Evolutionary conservation across 23 tunicate genomes (phyloP).

Genomic region (Trididemnum clinides): DNA sequence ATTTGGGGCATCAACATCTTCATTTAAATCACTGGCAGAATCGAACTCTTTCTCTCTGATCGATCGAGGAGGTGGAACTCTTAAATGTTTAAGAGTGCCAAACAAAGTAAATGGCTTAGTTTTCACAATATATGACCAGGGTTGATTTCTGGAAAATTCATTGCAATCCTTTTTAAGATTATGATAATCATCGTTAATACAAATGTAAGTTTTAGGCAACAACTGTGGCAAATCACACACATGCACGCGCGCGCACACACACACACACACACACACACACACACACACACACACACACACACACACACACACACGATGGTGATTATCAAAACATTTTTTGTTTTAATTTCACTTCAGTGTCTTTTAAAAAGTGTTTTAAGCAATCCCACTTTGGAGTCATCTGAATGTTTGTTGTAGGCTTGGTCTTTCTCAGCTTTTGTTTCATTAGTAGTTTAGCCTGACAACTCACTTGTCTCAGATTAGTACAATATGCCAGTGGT

Average conservation of each 20-base stretch:
- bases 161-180: not conserved
- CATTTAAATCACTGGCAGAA: no score
- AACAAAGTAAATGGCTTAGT: not conserved
- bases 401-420: not conserved
- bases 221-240: not conserved
- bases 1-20: no score
- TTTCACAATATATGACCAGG: slow-evolving; percentile 2
- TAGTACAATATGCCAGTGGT: slow-evolving; percentile 5
- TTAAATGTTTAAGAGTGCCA: slow-evolving; percentile 16
- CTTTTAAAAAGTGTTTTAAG: not conserved
- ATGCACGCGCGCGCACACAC: no score
- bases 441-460: slow-evolving; percentile 22
- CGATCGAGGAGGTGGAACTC: not conserved
- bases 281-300: no score
- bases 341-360: not conserved
- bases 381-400: slow-evolving; percentile 1
- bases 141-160: not conserved
- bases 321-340: not conserved
- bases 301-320: no score
- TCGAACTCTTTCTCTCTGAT: not conserved
- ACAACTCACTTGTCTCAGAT: not conserved
- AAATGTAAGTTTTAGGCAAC: not conserved
- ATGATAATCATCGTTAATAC: not conserved
- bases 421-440: not conserved
- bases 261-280: no score